Evolutionary conservation across 2,888 invertebrate species (phyloP).

Genomic region (Xylocampa areola): DNA sequence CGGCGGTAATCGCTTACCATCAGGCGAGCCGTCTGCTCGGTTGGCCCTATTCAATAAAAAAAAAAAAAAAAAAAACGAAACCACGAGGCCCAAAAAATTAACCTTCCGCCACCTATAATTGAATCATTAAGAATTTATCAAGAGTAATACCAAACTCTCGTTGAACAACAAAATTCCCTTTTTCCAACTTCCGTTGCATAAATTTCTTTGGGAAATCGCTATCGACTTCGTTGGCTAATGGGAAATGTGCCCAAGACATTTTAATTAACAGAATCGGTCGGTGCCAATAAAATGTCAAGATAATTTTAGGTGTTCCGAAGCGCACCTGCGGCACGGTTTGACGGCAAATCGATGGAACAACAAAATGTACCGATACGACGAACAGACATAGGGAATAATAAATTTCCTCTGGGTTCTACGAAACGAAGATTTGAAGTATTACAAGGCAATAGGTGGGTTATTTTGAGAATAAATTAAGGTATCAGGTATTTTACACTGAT

Average conservation of each 20-base stretch:
- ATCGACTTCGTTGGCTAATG: slow-evolving; percentile 46
- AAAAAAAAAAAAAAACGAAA: too few species aligned
- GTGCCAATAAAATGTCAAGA: slow-evolving; percentile 80
- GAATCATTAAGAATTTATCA: neutral
- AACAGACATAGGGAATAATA: slow-evolving; percentile 37
- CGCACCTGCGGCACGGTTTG: slow-evolving; percentile 78
- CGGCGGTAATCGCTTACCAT: too few species aligned
- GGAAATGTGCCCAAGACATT: slow-evolving; percentile 67
- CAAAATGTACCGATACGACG: slow-evolving; percentile 53
- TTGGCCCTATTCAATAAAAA: too few species aligned
- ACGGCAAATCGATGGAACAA: slow-evolving; percentile 75
- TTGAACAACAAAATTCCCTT: neutral
- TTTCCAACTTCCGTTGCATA: slow-evolving; percentile 39
- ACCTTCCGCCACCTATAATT: too few species aligned
- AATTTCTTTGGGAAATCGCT: slow-evolving; percentile 44
- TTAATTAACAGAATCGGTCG: slow-evolving; percentile 75
- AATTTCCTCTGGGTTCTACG: slow-evolving; percentile 12
- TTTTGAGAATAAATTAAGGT: slow-evolving; percentile 17
- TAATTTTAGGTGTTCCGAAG: slow-evolving; percentile 73
- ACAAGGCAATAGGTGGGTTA: slow-evolving; percentile 9
- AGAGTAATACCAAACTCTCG: neutral
- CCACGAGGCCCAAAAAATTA: too few species aligned
- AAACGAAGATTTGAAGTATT: slow-evolving; percentile 12
- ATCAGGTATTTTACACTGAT: slow-evolving; percentile 27
- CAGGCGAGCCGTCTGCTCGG: too few species aligned